These are phyloP conservation scores for Polylopha cassiicola DNA, from an alignment of 2,888 invertebrate genomes.

Conservation along the genomic window DNA sequence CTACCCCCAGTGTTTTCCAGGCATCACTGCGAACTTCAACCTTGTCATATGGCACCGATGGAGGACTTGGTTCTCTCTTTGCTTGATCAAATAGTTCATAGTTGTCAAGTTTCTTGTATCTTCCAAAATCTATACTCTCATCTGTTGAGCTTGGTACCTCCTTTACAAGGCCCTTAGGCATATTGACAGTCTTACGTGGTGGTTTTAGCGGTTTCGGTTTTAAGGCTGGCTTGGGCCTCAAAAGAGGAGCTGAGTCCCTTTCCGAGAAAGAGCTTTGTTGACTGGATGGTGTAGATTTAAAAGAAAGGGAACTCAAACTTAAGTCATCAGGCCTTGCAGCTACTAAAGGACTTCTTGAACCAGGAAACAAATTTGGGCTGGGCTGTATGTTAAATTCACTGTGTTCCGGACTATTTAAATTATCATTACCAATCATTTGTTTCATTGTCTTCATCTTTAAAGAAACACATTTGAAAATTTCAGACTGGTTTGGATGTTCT, in stretches of 20 bases:
- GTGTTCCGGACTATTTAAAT: constrained; percentile 80
- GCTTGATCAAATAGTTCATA: constrained; percentile 71
- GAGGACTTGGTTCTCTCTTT: constrained; percentile 65
- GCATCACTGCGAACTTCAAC: constrained; percentile 87
- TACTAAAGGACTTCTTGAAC: constrained; percentile 88
- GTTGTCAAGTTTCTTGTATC: constrained; percentile 74
- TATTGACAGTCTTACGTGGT: constrained; percentile 75
- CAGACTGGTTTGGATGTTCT: constrained; percentile 88
- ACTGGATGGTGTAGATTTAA: constrained; percentile 64
- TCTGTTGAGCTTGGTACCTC: constrained; percentile 57
- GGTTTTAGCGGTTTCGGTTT: constrained; percentile 81
- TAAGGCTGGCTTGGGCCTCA: constrained; percentile 75
- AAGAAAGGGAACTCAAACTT: constrained; percentile 64
- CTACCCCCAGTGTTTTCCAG: constrained; percentile 88
- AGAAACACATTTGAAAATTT: constrained; percentile 88
- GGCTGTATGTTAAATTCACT: constrained; percentile 85
- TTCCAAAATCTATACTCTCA: constrained; percentile 68
- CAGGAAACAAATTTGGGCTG: constrained; percentile 86
- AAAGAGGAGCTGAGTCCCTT: constrained; percentile 60
- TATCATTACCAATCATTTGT: constrained; percentile 85
- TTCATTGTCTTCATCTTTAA: constrained; percentile 93
- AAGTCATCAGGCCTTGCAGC: constrained; percentile 74
- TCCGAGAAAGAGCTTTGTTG: constrained; percentile 58
- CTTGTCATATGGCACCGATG: constrained; percentile 81
- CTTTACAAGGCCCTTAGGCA: constrained; percentile 56